Percentiles rank a stretch among this genome's conserved stretches.
Evolutionary conservation across 2,113 vertebrate species (phyloP).

Genomic region (Marmota monax): DNA sequence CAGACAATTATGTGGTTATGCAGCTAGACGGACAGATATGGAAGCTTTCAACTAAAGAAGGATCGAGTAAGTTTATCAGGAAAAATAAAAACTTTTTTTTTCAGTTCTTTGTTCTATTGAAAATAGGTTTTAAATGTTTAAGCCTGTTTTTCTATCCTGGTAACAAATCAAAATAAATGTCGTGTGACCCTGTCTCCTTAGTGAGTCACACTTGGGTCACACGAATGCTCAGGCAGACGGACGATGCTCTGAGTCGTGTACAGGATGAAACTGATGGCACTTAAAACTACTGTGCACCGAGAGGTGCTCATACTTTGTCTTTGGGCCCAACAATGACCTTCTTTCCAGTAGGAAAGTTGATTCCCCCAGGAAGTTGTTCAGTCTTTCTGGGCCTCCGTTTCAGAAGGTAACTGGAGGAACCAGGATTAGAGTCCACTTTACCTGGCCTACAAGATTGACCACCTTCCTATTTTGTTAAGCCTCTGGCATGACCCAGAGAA

Average conservation of each 20-base stretch:
- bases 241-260: rapidly evolving
- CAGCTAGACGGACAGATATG: neutral
- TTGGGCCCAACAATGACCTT: neutral
- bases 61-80: neutral
- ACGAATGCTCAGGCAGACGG: neutral
- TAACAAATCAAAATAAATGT: neutral
- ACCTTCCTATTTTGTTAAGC: neutral
- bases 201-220: neutral
- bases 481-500: too few relatives aligned
- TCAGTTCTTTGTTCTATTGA: neutral
- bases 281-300: neutral
- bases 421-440: neutral
- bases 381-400: neutral
- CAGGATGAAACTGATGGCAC: neutral
- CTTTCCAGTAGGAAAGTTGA: too few relatives aligned
- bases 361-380: neutral
- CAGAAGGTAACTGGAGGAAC: neutral
- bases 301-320: too few relatives aligned
- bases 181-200: too few relatives aligned
- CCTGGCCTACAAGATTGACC: neutral
- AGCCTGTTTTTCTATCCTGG: neutral
- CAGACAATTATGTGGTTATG: neutral
- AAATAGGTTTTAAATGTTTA: neutral
- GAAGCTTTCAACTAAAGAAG: neutral
- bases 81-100: neutral